phyloP scores from a whole-genome alignment of 2,888 invertebrate species.

The Hydroisotoma schaefferi region DNA sequence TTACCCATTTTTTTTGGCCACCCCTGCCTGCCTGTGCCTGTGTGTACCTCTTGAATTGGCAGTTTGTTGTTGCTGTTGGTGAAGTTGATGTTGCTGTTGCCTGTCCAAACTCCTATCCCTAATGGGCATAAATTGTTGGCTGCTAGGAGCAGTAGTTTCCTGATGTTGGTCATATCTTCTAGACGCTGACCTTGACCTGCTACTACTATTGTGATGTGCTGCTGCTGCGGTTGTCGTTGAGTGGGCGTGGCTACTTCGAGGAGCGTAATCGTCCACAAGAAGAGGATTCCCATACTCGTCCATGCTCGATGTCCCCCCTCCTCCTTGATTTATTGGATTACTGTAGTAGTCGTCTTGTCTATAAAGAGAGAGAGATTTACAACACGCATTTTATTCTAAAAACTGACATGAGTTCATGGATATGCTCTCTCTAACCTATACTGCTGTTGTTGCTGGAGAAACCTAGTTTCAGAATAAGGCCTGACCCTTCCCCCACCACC shows the following conservation, averaged over 20 bases:
- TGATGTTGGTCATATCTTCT: conserved; percentile 53
- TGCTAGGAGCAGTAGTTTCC: no score
- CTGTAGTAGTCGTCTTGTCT: conserved; percentile 14
- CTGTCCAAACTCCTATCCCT: conserved; percentile 64
- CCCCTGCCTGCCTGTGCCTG: neutral
- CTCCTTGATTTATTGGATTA: conserved; percentile 15
- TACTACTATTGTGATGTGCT: conserved; percentile 62
- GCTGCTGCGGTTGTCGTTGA: conserved; percentile 59
- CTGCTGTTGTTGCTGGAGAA: conserved; percentile 11
- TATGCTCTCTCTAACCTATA: conserved; percentile 34
- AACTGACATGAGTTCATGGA: no score
- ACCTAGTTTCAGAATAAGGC: conserved; percentile 9
- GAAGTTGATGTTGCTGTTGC: neutral
- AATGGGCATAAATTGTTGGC: conserved; percentile 84
- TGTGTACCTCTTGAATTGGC: neutral
- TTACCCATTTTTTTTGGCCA: no score
- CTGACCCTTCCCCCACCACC: conserved; percentile 50
- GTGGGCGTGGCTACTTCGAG: conserved; percentile 65
- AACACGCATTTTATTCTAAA: no score
- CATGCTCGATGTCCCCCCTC: no score
- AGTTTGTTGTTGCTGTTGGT: neutral
- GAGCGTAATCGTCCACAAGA: conserved; percentile 50
- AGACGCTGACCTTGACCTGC: conserved; percentile 54
- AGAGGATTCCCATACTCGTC: conserved; percentile 52
- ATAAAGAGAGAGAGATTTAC: no score